Base-by-base conservation (phyloP, 2,113 vertebrate genomes). In the Dinomys branickii region DNA sequence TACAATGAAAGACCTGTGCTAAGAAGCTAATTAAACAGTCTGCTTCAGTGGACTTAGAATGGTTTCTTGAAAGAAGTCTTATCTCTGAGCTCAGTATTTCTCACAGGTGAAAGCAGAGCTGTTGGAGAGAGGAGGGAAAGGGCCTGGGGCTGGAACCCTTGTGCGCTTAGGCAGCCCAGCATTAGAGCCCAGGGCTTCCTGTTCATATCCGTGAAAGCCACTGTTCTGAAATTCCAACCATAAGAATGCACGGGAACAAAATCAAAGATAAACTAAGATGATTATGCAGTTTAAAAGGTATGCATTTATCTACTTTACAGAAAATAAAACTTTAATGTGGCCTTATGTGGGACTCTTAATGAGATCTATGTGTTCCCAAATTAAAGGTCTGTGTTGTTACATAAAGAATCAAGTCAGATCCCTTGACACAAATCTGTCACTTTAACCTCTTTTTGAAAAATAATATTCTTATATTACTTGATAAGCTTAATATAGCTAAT, bases 381-480 rank as follows among this genome's bases (percentile, higher is more conserved):
- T 33, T 54, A 28, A 93, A 81, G 6, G 30, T 93, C 50, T 87
- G 41, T 89, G n/a, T 88, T 93, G 11, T 67, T 91, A 30, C 26
- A 67, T 6, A 52, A 38, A 54, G n/a, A 94, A 90, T 86, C 59
- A 73, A 88, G 81, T n/a, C 85, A 65, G 38, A 10, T 35, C 22
- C 8, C 73, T 41, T 24, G 11, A 33, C 56, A 77, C 83, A 69
- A 33, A 19, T 28, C 22, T 87, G 30, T 84, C 89, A 75, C 63
- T 84, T 94, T 87, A 95, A 94, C 59, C 90, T 90, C 14, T 59
- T 83, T 93, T 78, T 95, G 67, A 97, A 94, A 75, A 97, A 71
- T 88, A 75, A 26, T 84, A 90, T 84, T 96, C 56, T 12, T 22
- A 2, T 77, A n/a, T 80, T 61, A 73, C 30, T 52, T 33, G 61